These are phyloP conservation scores for Dryadula phaetusa DNA, from an alignment of 2,888 invertebrate genomes.

Conservation along the genomic window DNA sequence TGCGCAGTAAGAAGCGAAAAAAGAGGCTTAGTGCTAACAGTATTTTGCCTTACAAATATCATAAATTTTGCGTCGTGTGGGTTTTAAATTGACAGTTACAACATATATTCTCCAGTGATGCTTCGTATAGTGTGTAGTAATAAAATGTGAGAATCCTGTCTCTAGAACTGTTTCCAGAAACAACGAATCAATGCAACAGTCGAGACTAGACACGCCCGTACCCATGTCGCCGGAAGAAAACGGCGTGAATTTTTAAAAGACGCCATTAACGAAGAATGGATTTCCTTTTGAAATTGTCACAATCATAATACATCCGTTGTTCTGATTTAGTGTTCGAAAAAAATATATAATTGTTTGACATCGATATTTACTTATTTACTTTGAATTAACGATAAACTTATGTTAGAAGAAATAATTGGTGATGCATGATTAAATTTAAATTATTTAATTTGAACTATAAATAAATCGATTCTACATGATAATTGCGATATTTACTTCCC, in stretches of 20 bases:
- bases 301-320: conserved; percentile 7
- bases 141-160: not conserved
- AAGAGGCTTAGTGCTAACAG: not conserved
- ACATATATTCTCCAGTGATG: too few relatives aligned
- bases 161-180: not conserved
- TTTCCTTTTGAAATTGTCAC: conserved; percentile 15
- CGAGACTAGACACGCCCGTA: not conserved
- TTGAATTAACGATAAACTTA: too few relatives aligned
- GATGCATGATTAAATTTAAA: too few relatives aligned
- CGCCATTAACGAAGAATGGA: conserved; percentile 3
- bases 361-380: too few relatives aligned
- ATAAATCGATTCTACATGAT: too few relatives aligned
- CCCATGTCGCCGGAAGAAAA: conserved; percentile 11
- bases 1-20: not conserved
- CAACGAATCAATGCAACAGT: conserved; percentile 12
- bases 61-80: too few relatives aligned
- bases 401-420: too few relatives aligned
- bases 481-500: too few relatives aligned
- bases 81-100: too few relatives aligned
- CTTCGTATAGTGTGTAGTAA: not conserved
- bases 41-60: not conserved
- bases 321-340: not conserved
- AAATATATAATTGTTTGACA: not conserved
- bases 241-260: conserved; percentile 14
- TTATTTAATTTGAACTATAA: too few relatives aligned